Conservation (phyloP, 1,140 invertebrate genomes). For the Orussus abietinus region DNA sequence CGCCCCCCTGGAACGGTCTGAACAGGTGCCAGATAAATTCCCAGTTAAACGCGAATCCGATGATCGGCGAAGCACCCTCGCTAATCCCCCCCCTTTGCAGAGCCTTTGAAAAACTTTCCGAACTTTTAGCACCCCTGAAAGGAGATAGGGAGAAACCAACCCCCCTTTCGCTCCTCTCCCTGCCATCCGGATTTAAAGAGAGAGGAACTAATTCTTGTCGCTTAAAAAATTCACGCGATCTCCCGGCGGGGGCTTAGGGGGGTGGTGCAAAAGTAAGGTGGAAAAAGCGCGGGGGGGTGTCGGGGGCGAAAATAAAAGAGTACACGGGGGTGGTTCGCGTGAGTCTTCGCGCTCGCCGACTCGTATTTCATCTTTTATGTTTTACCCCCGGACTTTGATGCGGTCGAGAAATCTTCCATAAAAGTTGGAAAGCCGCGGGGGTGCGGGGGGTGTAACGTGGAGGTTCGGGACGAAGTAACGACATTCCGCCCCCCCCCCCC, state of each 20-base stretch:
- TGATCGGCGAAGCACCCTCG: no score
- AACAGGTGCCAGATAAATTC: no score
- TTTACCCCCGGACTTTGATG: constrained; percentile 1
- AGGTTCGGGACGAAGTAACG: constrained; percentile 3
- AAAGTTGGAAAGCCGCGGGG: constrained; percentile 9
- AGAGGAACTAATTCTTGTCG: constrained; percentile 22
- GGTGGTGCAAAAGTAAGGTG: no score
- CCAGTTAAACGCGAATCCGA: no score
- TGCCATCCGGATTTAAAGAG: constrained; percentile 8
- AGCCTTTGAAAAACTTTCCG: no score
- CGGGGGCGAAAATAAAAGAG: no score
- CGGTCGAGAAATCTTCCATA: constrained; percentile 18
- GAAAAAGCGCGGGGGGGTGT: no score
- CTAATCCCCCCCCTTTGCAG: no score
- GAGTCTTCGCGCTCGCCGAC: constrained; percentile 3
- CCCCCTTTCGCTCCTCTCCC: neutral
- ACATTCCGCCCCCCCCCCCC: constrained; percentile 18
- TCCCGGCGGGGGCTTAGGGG: constrained; percentile 9
- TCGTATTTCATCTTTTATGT: constrained; percentile 25
- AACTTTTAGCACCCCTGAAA: no score
- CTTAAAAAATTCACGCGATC: constrained; percentile 25
- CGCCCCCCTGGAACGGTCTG: no score
- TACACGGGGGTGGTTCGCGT: no score
- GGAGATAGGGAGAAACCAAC: no score
- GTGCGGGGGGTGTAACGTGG: neutral